These are phyloP conservation scores for Plecotus auritus DNA, from an alignment of 2,113 vertebrate species.

Conservation along the genomic window DNA sequence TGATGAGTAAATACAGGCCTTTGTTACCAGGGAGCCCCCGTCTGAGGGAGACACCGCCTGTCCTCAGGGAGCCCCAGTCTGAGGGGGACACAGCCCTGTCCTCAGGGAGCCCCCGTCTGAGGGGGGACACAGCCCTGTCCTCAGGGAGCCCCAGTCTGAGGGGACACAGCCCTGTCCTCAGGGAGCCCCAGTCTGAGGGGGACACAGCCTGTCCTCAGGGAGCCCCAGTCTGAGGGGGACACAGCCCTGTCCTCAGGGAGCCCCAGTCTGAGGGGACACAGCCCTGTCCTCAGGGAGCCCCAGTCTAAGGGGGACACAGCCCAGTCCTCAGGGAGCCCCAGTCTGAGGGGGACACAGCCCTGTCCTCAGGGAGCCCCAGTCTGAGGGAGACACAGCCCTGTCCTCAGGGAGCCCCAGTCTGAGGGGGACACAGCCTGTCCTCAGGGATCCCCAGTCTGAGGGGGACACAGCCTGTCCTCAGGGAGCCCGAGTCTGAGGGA, in stretches of 20 bases:
- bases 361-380: too few species aligned
- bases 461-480: too few species aligned
- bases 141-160: background rate
- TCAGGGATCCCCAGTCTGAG: too few species aligned
- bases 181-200: background rate
- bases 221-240: background rate
- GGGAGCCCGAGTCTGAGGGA: background rate
- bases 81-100: background rate
- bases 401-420: too few species aligned
- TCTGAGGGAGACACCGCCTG: background rate
- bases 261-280: too few species aligned
- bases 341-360: too few species aligned
- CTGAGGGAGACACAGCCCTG: too few species aligned
- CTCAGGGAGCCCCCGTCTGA: background rate
- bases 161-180: background rate
- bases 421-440: too few species aligned
- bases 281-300: too few species aligned
- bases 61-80: background rate
- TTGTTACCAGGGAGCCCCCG: background rate
- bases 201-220: background rate
- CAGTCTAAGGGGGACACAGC: too few species aligned
- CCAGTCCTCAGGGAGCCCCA: too few species aligned
- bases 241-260: too few species aligned
- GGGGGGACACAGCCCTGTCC: background rate
- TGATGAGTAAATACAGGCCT: background rate